Evolutionary conservation across 1,140 invertebrate genomes (phyloP).

Genomic region (Hypothenemus hampei): DNA sequence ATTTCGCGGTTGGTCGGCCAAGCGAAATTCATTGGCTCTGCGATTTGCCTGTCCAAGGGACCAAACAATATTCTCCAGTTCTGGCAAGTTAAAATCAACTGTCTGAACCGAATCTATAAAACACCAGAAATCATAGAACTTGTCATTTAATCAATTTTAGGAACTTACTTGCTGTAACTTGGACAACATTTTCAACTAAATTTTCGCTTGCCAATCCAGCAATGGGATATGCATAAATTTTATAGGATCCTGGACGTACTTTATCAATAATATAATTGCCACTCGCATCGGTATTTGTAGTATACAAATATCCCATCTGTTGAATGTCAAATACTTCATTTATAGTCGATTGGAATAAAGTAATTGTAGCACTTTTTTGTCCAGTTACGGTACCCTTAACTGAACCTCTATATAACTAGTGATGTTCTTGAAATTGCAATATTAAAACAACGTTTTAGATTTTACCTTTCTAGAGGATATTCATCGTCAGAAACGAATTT

Average conservation of each 20-base stretch:
- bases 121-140: neutral
- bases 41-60: constrained; percentile 3
- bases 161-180: constrained; percentile 1
- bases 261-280: constrained; percentile 11
- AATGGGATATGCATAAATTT: neutral
- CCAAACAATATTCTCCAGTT: constrained; percentile 7
- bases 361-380: constrained; percentile 3
- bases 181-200: neutral
- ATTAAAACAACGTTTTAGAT: neutral
- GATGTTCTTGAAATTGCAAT: constrained; percentile 1
- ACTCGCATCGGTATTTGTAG: neutral
- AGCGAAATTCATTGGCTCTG: neutral
- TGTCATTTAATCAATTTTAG: neutral
- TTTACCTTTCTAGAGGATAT: constrained; percentile 9
- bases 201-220: constrained; percentile 6
- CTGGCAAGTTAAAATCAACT: neutral
- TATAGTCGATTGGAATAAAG: constrained; percentile 1
- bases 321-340: constrained; percentile 6
- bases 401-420: neutral
- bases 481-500: constrained; percentile 3
- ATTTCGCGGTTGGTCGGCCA: constrained; percentile 4
- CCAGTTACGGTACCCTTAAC: constrained; percentile 4
- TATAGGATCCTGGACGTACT: constrained; percentile 14
- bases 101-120: neutral
- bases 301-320: constrained; percentile 10